Evolutionary conservation across 2,113 vertebrate genomes (phyloP).

Genomic region (Hystrix brachyura): DNA sequence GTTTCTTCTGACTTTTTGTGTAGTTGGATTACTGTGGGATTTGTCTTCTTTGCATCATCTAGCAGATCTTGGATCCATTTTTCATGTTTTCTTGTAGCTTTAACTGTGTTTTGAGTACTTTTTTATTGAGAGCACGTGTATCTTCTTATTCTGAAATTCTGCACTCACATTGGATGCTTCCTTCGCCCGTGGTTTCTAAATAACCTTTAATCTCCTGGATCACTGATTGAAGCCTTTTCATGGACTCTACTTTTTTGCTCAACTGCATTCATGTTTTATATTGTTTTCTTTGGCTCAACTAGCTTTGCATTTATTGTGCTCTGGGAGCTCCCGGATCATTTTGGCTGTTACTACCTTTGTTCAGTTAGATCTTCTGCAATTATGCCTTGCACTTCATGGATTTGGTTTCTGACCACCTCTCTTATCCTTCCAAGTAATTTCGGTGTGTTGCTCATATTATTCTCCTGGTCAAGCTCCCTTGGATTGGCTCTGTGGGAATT

Average conservation of each 20-base stretch:
- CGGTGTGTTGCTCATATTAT: not conserved
- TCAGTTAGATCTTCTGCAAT: not conserved
- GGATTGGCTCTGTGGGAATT: not conserved
- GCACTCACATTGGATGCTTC: not conserved
- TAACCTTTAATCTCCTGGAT: not conserved
- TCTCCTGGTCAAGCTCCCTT: not conserved
- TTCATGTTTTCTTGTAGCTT: not conserved
- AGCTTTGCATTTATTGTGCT: not conserved
- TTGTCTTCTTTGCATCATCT: too few relatives aligned
- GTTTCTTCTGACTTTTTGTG: too few relatives aligned
- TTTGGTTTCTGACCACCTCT: not conserved
- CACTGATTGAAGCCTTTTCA: not conserved
- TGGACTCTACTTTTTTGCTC: not conserved
- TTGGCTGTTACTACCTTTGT: not conserved
- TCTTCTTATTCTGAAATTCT: not conserved
- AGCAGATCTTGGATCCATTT: too few relatives aligned
- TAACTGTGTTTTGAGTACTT: not conserved
- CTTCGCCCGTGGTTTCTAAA: not conserved
- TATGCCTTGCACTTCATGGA: not conserved
- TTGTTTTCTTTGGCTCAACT: not conserved
- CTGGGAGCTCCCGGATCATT: not conserved
- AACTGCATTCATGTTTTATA: not conserved
- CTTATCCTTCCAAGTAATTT: not conserved
- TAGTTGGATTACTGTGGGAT: too few relatives aligned
- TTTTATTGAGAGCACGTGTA: not conserved